Evolutionary conservation across 2,888 invertebrate genomes (phyloP).

Genomic region (Oscheius sp.): DNA sequence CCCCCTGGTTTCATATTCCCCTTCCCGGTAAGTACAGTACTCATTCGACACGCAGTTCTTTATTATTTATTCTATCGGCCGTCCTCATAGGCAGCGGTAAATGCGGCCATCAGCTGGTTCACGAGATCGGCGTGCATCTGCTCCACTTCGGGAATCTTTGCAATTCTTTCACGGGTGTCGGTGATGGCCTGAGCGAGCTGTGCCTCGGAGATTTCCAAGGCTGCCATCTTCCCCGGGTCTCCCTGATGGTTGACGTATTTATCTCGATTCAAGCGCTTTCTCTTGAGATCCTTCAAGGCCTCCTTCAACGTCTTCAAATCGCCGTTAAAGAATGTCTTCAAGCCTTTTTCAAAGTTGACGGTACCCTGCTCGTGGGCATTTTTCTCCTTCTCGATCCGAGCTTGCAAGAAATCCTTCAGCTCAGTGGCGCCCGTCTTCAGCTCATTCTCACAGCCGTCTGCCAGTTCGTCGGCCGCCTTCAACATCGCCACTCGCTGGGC

Average conservation of each 20-base stretch:
- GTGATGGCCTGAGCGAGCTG: too few species aligned
- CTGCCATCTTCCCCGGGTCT: conserved; percentile 9
- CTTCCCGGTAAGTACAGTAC: conserved; percentile 54
- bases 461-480: conserved; percentile 10
- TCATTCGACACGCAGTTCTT: too few species aligned
- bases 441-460: not conserved
- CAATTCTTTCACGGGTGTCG: not conserved
- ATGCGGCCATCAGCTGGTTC: not conserved
- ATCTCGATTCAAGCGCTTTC: conserved; percentile 15
- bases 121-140: conserved; percentile 19
- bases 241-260: not conserved
- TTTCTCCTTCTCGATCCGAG: conserved; percentile 12
- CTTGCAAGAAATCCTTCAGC: not conserved
- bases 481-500: not conserved
- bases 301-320: conserved; percentile 6
- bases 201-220: conserved; percentile 8
- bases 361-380: not conserved
- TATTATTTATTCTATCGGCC: not conserved
- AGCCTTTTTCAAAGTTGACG: not conserved
- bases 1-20: conserved; percentile 67
- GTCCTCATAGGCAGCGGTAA: conserved; percentile 6
- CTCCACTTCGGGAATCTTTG: conserved; percentile 10
- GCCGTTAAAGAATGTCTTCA: conserved; percentile 19
- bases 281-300: conserved; percentile 1
- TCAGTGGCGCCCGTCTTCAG: not conserved